Base-by-base conservation (phyloP, 2,113 vertebrate species). In the Vulpes vulpes region DNA sequence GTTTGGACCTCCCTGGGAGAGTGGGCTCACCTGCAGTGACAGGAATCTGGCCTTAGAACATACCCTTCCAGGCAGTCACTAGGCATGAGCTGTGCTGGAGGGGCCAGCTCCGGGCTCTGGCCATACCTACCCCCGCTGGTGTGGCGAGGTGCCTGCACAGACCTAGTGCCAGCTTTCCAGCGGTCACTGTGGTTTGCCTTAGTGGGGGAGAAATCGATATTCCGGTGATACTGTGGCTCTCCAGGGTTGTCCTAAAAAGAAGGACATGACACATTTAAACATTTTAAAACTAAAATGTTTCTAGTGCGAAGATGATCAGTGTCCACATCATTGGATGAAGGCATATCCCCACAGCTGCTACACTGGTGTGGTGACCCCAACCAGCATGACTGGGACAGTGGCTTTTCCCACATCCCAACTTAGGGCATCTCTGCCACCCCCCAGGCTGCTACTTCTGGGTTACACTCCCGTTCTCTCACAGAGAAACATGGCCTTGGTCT, bases 111-210 rank as follows among this genome's bases (percentile, higher is more conserved):
- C 55, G 38, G 25, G 55, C 79, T 93, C n/a, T 71, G 32, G n/a
- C 67, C 32, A 9, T 69, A 27, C 55, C n/a, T 10, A 38, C 12
- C 25, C 30, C 55, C 74, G 57, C 49, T 2, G 3, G 7, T 71
- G 90, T 93, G 95, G 88, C 94, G 22, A 15, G 4, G 55, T 25
- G 83, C 94, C 96, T 64, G 69, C 59, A 59, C 4, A 43, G 38
- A 17, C 86, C 95, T 78, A n/a, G 57, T 16, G 8, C 86, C 30
- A 14, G 82, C 87, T 71, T 67, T 64, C 64, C 65, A 10, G 78
- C 5, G 78, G 97, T 91, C 78, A n/a, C 43, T 49, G 81, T 97
- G 96, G 97, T 97, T 97, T 97, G 95, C 98, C 97, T 83, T 89
- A 51, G 43, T 43, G 17, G 19, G 86, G 65, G 85, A 92, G 69